Evolutionary conservation across 2,113 vertebrate genomes (phyloP).

Genomic region (Cinclus cinclus): DNA sequence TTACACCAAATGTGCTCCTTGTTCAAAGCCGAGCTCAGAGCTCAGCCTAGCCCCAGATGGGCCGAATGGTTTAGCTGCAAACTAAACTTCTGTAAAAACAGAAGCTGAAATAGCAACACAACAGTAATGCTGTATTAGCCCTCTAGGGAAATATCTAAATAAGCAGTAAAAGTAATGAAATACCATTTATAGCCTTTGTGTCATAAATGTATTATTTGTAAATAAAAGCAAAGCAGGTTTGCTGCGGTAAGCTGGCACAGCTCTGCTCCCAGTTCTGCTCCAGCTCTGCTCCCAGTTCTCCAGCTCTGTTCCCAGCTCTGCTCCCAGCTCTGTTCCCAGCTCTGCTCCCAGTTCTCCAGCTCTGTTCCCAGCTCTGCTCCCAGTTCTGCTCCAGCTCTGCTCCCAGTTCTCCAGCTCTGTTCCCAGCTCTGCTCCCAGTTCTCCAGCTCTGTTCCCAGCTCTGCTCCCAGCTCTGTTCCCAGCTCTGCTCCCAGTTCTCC

Average conservation of each 20-base stretch:
- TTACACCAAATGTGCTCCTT: constrained; percentile 2
- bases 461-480: background rate
- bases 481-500: background rate
- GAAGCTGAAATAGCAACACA: constrained; percentile 19
- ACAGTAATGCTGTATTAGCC: background rate
- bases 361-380: background rate
- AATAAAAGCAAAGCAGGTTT: background rate
- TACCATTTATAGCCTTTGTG: background rate
- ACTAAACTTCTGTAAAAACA: background rate
- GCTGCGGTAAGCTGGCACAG: background rate
- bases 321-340: background rate
- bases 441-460: background rate
- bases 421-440: background rate
- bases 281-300: background rate
- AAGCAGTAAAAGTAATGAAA: constrained; percentile 40
- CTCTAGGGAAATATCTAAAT: constrained; percentile 33
- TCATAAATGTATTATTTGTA: constrained; percentile 3
- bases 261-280: background rate
- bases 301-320: background rate
- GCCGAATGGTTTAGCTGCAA: background rate
- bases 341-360: background rate
- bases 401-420: too few relatives aligned
- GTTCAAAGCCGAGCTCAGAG: background rate
- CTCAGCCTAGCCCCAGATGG: background rate
- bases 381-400: too few relatives aligned